Conservation (phyloP, 2,888 invertebrate species). For the Himalopsyche kuldschensis region DNA sequence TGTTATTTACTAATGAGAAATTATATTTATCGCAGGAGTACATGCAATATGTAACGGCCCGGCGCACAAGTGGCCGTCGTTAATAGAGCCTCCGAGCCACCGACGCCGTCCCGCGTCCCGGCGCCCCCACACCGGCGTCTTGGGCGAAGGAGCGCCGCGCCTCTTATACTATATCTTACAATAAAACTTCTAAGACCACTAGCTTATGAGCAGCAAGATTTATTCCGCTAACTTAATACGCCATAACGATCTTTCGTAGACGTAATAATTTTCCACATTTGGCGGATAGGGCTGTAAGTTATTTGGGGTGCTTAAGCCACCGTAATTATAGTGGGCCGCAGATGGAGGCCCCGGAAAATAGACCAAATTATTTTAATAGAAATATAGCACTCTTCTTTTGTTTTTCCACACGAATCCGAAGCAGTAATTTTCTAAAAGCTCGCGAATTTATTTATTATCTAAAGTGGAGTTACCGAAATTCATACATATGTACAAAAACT, state of each 20-base stretch:
- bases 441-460: too few species aligned
- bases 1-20: background rate
- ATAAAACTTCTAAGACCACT: conserved; percentile 59
- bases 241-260: conserved; percentile 45
- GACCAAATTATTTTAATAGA: background rate
- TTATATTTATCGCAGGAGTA: background rate
- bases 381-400: too few species aligned
- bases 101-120: background rate
- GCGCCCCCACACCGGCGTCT: background rate
- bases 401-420: too few species aligned
- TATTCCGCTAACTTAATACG: conserved; percentile 57
- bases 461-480: too few species aligned
- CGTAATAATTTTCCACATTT: conserved; percentile 41
- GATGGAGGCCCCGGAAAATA: conserved; percentile 1
- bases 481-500: too few species aligned
- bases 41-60: background rate
- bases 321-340: conserved; percentile 23
- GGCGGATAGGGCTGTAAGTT: conserved; percentile 32
- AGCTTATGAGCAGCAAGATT: conserved; percentile 52
- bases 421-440: too few species aligned
- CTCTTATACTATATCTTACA: conserved; percentile 43
- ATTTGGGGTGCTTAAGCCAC: conserved; percentile 33
- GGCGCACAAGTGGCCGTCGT: background rate
- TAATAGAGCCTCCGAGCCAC: background rate
- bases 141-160: background rate